Evolutionary conservation across 1,140 invertebrate genomes (phyloP), one percentile per base, ranked within the genome.

Genomic region (Pseudomyrmex cubaensis): DNA sequence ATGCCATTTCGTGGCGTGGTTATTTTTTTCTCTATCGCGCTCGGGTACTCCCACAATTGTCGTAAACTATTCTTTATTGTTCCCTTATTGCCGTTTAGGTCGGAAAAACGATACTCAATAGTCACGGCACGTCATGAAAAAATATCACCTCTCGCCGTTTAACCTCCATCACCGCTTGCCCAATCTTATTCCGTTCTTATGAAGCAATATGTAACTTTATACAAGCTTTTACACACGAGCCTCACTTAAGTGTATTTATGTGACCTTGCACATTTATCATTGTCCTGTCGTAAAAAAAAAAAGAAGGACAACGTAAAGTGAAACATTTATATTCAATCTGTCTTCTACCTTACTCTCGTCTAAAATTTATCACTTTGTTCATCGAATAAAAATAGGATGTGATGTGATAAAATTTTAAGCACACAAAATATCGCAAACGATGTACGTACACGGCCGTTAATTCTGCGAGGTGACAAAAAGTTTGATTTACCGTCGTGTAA

Each of bases 301-400:
- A 50, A 62, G 54, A 57, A 73, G 63, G 52, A 56, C 70, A 73
- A 90, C 74, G 77, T 86, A 64, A 77, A 56, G 64, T 84, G 72
- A 15, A 77, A 90, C 35, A 92, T 90, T 89, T 88, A 90, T 90
- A 48, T 66, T 54, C 62, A 12, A 83, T 57, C 22, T 63, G 59
- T 69, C 44, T 20, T n/a, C 54, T n/a, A 52, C 13, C 82, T 75
- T 59, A 56, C 59, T 62, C 54, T 59, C 20, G 50, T 63, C 2
- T 35, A 82, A 80, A 85, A 75, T 75, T 90, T 83, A 82, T 10
- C 78, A 50, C 17, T 22, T 63, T 17, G 67, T 57, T 87, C 69
- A 83, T 10, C n/a, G 10, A 78, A 78, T 52, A 69, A 69, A 17
- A 69, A 20, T 22, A 48, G 7, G 50, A 57, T 59, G 10, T 48